Evolutionary conservation across 2,888 invertebrate genomes (phyloP), one percentile per base, ranked within the genome.

Genomic region (Hofmannophila pseudospretella): DNA sequence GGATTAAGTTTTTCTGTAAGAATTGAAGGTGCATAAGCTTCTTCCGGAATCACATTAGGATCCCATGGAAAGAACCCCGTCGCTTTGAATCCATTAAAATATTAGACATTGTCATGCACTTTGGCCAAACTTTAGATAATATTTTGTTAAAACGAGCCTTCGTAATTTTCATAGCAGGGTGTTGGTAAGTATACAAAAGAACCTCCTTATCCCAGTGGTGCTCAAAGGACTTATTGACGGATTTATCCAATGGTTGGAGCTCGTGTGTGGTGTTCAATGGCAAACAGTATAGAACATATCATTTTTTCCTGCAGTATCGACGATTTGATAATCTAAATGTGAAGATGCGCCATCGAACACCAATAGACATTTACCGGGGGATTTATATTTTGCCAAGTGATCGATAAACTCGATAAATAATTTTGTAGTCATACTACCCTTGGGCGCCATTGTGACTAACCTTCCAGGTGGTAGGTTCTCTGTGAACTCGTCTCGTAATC

Each of bases 241-340:
- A 37, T 34, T 49, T 49, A 26, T 49, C 49, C n/a, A 49, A 25
- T 10, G 49, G 49, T 20, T 49, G 46, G 10, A 47, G 20, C 20
- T 45, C 47, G 14, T 47, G 44, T 1, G 46, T 44, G 9, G 46
- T 47, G 16, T 42, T 47, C 7, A 36, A 38, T 7, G 45, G 45
- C 4, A 45, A 14, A 19, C 47, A 47, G 27, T 38, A 47, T 3
- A 47, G 32, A 5, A 23, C 38, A 14, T 49, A 7, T 44, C 31
- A 29, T 38, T 11, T 38, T 35, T 33, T n/a, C 44, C 45, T 10
- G 49, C 42, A 26, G 7, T 25, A n/a, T 46, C 43, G 4, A 38
- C 41, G 22, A 39, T 36, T 3, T 14, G 3, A 23, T 12, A 34
- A 28, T 41, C 41, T n/a, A 49, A 12, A 29, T 49, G 44, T 9